phyloP scores from a whole-genome alignment of 2,113 vertebrate species.

The Stigmatopora nigra region DNA sequence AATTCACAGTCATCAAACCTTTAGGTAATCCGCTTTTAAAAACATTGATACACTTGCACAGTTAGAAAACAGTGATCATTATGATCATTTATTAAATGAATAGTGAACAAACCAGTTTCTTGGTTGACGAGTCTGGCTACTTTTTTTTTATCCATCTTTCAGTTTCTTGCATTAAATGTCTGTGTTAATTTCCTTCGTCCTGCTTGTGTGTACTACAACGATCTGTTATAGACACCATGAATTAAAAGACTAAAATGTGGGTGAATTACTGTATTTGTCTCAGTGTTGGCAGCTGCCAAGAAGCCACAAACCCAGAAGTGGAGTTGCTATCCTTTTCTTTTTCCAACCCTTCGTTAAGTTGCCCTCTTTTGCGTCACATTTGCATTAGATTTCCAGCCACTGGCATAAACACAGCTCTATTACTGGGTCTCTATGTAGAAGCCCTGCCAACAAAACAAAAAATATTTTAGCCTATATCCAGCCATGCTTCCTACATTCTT shows the following conservation, averaged over 20 bases:
- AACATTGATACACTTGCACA: not conserved
- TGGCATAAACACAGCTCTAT: slow-evolving; percentile 54
- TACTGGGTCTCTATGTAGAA: slow-evolving; percentile 31
- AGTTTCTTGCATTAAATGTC: slow-evolving; percentile 5
- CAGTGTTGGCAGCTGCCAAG: slow-evolving; percentile 53
- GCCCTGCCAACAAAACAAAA: slow-evolving; percentile 37
- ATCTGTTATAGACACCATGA: slow-evolving; percentile 58
- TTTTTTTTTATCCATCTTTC: not conserved
- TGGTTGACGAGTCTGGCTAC: not conserved
- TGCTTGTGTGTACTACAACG: slow-evolving; percentile 38
- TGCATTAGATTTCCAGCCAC: slow-evolving; percentile 63
- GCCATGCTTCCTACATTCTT: slow-evolving; percentile 6
- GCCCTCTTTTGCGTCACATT: slow-evolving; percentile 65
- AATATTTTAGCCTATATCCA: slow-evolving; percentile 33
- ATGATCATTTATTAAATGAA: not conserved
- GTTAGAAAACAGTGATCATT: not conserved
- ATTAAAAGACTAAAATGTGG: slow-evolving; percentile 59
- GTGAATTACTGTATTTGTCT: slow-evolving; percentile 66
- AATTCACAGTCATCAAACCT: not conserved
- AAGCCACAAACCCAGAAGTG: slow-evolving; percentile 59
- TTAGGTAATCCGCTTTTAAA: not conserved
- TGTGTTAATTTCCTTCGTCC: slow-evolving; percentile 22
- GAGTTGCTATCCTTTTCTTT: slow-evolving; percentile 60
- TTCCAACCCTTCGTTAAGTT: slow-evolving; percentile 66
- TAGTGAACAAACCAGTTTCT: not conserved